These are phyloP conservation scores for Alca torda DNA, from an alignment of 2,797 vertebrate genomes.

Conservation along the genomic window DNA sequence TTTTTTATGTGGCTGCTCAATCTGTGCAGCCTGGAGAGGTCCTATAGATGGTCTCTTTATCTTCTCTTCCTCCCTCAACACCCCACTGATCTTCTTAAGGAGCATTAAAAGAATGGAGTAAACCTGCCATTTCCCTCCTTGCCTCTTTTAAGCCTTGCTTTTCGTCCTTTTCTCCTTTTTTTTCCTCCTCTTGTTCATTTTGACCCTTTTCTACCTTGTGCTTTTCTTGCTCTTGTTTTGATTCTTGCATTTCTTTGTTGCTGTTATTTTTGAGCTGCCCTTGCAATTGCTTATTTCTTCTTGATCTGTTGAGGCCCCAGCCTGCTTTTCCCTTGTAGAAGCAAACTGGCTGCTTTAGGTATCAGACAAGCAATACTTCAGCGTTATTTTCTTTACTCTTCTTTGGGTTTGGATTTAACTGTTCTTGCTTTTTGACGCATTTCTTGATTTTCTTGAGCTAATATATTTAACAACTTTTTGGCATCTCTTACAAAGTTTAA, in stretches of 20 bases:
- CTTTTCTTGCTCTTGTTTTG: constrained; percentile 70
- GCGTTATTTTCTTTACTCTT: constrained; percentile 52
- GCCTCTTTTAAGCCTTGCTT: constrained; percentile 62
- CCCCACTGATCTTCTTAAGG: background rate
- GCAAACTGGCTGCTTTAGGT: constrained; percentile 54
- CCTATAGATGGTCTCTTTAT: background rate
- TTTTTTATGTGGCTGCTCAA: background rate
- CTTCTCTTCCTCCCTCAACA: background rate
- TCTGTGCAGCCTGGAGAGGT: background rate
- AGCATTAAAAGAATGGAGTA: background rate
- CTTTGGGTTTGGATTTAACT: constrained; percentile 54
- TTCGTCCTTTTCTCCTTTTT: constrained; percentile 46
- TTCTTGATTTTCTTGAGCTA: constrained; percentile 70
- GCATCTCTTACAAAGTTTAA: constrained; percentile 50
- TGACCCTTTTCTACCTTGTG: constrained; percentile 59
- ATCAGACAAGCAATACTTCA: constrained; percentile 15
- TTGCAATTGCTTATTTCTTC: constrained; percentile 64
- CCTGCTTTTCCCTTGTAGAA: constrained; percentile 42
- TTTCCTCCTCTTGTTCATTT: constrained; percentile 46
- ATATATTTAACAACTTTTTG: constrained; percentile 73
- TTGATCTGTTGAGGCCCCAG: constrained; percentile 44
- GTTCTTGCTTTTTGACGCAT: constrained; percentile 60
- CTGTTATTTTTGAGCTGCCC: constrained; percentile 61
- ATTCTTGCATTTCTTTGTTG: constrained; percentile 63
- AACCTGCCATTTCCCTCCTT: constrained; percentile 45